Conservation (phyloP, 1,140 invertebrate species). For the Achroia grisella region DNA sequence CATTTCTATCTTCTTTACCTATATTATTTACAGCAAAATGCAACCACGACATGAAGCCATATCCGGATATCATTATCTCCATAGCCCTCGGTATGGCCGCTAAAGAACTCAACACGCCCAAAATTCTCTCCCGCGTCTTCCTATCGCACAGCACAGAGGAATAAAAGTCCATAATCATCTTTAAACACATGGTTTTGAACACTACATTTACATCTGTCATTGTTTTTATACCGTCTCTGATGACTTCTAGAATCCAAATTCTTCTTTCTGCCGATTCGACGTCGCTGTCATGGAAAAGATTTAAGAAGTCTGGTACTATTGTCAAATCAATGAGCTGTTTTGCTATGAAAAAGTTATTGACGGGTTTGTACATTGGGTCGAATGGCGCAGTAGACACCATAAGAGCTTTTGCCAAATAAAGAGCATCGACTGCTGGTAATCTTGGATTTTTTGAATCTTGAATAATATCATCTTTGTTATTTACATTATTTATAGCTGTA, state of each 20-base stretch:
- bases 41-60: conserved; percentile 79
- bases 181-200: conserved; percentile 71
- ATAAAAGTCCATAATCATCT: conserved; percentile 75
- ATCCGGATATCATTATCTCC: conserved; percentile 76
- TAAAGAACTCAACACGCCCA: conserved; percentile 75
- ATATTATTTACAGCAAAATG: conserved; percentile 39
- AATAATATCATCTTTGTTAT: conserved; percentile 5
- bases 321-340: conserved; percentile 80
- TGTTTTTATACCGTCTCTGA: conserved; percentile 77
- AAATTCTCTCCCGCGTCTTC: conserved; percentile 76
- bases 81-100: conserved; percentile 75
- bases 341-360: conserved; percentile 82
- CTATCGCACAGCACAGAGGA: conserved; percentile 62
- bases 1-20: conserved; percentile 31
- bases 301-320: conserved; percentile 85
- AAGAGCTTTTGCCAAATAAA: conserved; percentile 81
- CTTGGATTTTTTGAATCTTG: conserved; percentile 48
- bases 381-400: conserved; percentile 79
- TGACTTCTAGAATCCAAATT: conserved; percentile 80
- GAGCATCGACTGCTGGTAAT: conserved; percentile 78
- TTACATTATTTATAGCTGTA: conserved; percentile 33
- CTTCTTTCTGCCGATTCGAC: conserved; percentile 76
- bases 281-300: conserved; percentile 81
- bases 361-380: conserved; percentile 78
- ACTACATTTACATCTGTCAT: conserved; percentile 70